Evolutionary conservation across 2,888 invertebrate genomes (phyloP).

Genomic region (Physocephala rufipes): DNA sequence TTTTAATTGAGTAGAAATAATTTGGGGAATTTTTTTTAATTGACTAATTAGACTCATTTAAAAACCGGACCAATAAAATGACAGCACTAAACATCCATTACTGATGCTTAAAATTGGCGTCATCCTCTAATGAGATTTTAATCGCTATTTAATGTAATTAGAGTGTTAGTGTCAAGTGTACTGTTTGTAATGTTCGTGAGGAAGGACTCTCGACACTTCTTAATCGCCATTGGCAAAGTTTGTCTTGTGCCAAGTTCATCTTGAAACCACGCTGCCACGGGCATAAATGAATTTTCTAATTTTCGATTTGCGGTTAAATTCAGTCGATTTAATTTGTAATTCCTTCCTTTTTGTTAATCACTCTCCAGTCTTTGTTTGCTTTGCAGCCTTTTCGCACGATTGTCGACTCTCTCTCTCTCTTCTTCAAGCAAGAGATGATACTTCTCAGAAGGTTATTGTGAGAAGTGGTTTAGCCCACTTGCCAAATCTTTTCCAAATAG

Average conservation of each 20-base stretch:
- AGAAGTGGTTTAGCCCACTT: no score
- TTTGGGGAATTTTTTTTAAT: neutral
- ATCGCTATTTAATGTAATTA: slow-evolving; percentile 18
- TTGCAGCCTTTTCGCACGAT: neutral
- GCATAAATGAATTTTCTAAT: neutral
- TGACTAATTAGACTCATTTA: neutral
- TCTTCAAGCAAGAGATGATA: no score
- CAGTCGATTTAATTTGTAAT: neutral
- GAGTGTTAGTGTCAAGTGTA: neutral
- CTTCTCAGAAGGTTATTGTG: no score
- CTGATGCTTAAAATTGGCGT: slow-evolving; percentile 1
- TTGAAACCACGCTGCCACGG: neutral
- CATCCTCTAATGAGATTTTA: slow-evolving; percentile 27
- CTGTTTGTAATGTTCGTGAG: neutral
- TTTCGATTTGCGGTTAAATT: neutral
- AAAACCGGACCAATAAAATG: neutral
- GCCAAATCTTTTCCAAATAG: no score
- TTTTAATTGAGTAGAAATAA: neutral
- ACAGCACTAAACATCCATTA: slow-evolving; percentile 1
- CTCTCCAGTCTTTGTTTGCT: neutral
- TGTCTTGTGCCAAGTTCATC: neutral
- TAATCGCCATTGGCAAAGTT: neutral
- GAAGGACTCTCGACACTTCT: neutral
- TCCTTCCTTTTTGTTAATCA: neutral
- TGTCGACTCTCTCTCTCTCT: no score